Base-by-base conservation (phyloP, 2,113 vertebrate species). In the Poeciliopsis occidentalis region DNA sequence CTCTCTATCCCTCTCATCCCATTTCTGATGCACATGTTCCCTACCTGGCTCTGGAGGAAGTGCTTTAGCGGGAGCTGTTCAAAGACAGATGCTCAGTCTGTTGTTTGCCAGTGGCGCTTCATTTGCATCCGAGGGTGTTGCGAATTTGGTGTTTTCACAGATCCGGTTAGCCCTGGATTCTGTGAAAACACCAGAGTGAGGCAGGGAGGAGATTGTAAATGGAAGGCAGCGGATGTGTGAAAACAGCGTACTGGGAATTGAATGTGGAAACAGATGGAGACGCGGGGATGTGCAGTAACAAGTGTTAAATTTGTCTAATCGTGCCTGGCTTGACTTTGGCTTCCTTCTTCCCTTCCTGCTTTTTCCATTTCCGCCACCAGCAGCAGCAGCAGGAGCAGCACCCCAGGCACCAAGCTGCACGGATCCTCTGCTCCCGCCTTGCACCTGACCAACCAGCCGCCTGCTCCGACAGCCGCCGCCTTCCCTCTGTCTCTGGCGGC, bases 371-470 rank as follows among this genome's bases (percentile, higher is more conserved):
- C 73, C 95, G 96, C 96, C 95, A 97, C 96, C 91, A 99, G 97
- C 95, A 96, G 96, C 95, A 97, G 96, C 91, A 99, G 97, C 95
- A 95, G 97, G 94, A 98, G 96, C 95, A 98, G 96, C 86, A 97
- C 97, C 51, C 97, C 97, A 0, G 97, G 97, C 70, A 95, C 96
- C 73, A 98, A 97, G 94, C 93, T 94, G 76, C 96, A 96, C 82
- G 95, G 93, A 64, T 89, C 88, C 32, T 85, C 89, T 3, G 69
- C 85, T 76, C 93, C 13, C 85, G 90, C 95, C 37, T 84, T 95
- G 0, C 97, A 97, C 91, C 91, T 94, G 60, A 87, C 95, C 70
- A 96, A 96, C 84, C 96, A 96, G 63, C 95, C 95, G 1, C 93
- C 96, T 0, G 88, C 89, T 83, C 86, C 91, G 31, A 85, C 90